A percentile compares a stretch with the other conserved stretches of the same genome.
Conservation (phyloP, 2,797 vertebrate species). For the Oceanodroma leucorhoa region DNA sequence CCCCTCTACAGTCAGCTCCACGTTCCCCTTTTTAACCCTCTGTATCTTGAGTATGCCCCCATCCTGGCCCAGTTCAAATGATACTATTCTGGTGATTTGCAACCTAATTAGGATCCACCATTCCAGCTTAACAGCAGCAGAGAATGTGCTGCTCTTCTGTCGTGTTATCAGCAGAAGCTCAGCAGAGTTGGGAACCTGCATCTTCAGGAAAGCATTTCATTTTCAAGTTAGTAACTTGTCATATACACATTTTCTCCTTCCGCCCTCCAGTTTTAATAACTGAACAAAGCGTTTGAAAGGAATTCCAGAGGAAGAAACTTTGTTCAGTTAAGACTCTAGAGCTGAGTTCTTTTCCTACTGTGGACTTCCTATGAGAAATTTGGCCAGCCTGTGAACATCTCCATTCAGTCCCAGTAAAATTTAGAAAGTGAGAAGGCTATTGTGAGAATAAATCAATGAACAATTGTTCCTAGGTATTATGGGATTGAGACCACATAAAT, state of each 20-base stretch:
- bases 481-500: not conserved
- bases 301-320: not conserved
- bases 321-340: not conserved
- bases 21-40: not conserved
- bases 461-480: not conserved
- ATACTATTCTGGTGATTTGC: not conserved
- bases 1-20: not conserved
- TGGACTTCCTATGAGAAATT: not conserved
- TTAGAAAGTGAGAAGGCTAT: not conserved
- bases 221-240: not conserved
- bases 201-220: not conserved
- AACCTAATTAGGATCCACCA: not conserved
- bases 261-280: not conserved
- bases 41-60: not conserved
- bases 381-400: not conserved
- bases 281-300: not conserved
- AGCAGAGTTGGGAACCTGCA: not conserved
- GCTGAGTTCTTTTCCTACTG: not conserved
- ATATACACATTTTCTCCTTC: not conserved
- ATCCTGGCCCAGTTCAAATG: not conserved
- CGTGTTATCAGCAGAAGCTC: not conserved
- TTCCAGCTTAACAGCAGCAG: not conserved
- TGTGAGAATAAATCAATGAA: not conserved
- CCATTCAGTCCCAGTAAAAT: not conserved
- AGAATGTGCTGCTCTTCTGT: not conserved